These are phyloP conservation scores for Hylyphantes graminicola DNA, from an alignment of 1,140 invertebrate genomes.

Conservation along the genomic window DNA sequence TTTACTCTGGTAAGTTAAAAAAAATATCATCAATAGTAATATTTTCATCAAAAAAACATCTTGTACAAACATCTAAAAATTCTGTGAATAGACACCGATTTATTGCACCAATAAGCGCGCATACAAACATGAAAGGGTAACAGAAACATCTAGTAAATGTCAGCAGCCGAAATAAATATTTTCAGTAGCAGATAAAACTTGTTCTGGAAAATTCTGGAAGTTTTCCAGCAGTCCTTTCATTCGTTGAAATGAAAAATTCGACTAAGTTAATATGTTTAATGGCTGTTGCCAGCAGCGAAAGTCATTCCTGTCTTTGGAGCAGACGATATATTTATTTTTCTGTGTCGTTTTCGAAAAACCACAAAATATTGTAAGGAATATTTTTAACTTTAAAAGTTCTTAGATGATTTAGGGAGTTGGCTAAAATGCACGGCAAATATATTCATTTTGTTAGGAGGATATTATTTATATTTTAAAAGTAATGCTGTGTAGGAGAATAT, in stretches of 20 bases:
- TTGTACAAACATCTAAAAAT: background rate
- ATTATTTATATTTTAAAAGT: no score
- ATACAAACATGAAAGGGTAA: background rate
- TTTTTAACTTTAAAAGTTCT: background rate
- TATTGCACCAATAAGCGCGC: conserved; percentile 14
- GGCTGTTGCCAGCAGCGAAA: background rate
- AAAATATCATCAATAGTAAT: no score
- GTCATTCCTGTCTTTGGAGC: background rate
- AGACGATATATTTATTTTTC: conserved; percentile 26
- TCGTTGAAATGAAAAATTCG: conserved; percentile 23
- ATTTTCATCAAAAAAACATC: no score
- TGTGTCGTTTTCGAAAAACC: conserved; percentile 4
- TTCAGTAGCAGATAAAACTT: conserved; percentile 21
- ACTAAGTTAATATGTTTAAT: conserved; percentile 46
- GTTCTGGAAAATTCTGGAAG: conserved; percentile 6
- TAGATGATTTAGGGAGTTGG: conserved; percentile 23
- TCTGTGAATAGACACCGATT: background rate
- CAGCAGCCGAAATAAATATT: conserved; percentile 31
- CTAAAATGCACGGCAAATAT: no score
- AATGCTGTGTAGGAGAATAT: no score
- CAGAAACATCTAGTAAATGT: conserved; percentile 19
- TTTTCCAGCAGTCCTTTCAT: background rate
- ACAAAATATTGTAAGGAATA: conserved; percentile 10
- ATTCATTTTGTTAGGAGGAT: no score
- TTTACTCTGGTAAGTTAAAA: no score